Conservation (phyloP, 1,140 invertebrate genomes). For the Theocolax elegans region DNA sequence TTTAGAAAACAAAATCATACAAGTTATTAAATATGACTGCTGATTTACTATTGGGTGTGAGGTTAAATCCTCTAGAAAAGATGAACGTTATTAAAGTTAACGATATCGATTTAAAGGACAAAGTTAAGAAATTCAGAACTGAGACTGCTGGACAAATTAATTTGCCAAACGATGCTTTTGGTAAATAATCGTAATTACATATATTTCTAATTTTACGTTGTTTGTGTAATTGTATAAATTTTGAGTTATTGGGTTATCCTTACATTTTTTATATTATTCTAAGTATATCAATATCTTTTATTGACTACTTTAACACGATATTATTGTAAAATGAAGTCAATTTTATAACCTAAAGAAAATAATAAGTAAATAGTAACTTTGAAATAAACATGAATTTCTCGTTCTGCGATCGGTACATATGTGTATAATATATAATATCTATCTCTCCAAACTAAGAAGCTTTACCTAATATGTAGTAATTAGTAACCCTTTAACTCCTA, state of each 20-base stretch:
- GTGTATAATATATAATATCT: no score
- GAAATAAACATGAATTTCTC: no score
- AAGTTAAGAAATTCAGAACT: slow-evolving; percentile 64
- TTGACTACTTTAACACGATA: background rate
- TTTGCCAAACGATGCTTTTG: slow-evolving; percentile 63
- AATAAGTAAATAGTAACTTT: no score
- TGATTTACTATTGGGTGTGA: slow-evolving; percentile 58
- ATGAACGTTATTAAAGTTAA: slow-evolving; percentile 65
- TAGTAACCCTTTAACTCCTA: no score
- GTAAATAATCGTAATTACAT: slow-evolving; percentile 52
- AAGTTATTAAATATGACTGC: slow-evolving; percentile 32
- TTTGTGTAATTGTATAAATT: background rate
- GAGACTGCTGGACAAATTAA: slow-evolving; percentile 63
- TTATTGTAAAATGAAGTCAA: slow-evolving; percentile 19
- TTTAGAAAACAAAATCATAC: no score
- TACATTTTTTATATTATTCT: background rate
- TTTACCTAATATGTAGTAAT: no score
- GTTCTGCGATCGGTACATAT: no score
- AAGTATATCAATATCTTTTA: slow-evolving; percentile 17
- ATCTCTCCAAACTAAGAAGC: no score
- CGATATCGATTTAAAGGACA: slow-evolving; percentile 67
- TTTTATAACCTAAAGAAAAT: no score
- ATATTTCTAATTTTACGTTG: background rate
- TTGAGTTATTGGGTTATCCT: background rate
- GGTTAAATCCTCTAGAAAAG: slow-evolving; percentile 52